phyloP scores from a whole-genome alignment of 2,888 invertebrate genomes.

The Acleris holmiana region DNA sequence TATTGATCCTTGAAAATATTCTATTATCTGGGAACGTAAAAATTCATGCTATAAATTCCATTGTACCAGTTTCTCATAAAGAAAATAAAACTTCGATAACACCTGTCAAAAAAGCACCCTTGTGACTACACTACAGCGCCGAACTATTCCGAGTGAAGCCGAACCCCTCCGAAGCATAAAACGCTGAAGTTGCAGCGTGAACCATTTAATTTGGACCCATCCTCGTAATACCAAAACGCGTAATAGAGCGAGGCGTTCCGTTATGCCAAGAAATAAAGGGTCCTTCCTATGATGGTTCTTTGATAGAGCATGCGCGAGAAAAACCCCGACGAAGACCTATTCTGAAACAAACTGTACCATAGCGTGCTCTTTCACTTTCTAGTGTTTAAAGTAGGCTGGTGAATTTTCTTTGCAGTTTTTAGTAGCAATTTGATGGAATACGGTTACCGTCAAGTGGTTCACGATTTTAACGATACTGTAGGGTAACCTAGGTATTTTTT shows the following conservation, averaged over 20 bases:
- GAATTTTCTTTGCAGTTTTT: background rate
- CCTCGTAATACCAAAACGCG: conserved; percentile 36
- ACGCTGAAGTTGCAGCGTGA: conserved; percentile 56
- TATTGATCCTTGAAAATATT: too few relatives aligned
- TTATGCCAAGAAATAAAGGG: conserved; percentile 35
- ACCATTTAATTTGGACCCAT: conserved; percentile 49
- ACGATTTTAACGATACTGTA: conserved; percentile 12
- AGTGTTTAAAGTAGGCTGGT: background rate
- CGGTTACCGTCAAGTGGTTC: conserved; percentile 20
- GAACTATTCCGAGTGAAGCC: conserved; percentile 53
- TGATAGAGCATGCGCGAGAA: conserved; percentile 58
- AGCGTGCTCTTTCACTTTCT: background rate
- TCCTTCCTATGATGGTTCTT: conserved; percentile 50
- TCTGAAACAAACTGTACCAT: conserved; percentile 1
- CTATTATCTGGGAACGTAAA: too few relatives aligned
- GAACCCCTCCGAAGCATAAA: conserved; percentile 49
- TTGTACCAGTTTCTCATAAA: background rate
- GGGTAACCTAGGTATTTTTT: conserved; percentile 25
- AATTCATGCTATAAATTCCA: too few relatives aligned
- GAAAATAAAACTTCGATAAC: conserved; percentile 2
- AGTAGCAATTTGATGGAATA: conserved; percentile 3
- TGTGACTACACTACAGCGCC: conserved; percentile 40
- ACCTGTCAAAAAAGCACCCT: conserved; percentile 8
- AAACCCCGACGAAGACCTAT: conserved; percentile 3
- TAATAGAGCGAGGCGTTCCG: conserved; percentile 5